Conservation (phyloP, 2,797 vertebrate genomes). For the Orientallactaga sibirica region DNA sequence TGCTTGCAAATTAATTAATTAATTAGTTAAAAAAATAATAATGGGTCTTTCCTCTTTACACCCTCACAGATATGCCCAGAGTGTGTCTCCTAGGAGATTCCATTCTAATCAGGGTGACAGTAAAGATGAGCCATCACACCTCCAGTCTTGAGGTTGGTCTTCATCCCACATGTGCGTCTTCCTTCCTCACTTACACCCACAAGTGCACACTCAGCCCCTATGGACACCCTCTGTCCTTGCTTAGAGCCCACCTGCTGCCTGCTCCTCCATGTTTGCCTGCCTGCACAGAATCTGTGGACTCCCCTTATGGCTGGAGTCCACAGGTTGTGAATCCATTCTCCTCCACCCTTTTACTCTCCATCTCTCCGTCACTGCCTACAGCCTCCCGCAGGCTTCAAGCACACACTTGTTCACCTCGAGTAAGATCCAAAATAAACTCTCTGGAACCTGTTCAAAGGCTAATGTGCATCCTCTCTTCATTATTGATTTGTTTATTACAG, state of each 20-base stretch:
- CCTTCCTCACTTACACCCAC: neutral
- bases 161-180: neutral
- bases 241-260: neutral
- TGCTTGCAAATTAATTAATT: too few relatives aligned
- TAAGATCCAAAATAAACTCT: conserved; percentile 81
- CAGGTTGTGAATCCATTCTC: rapidly evolving
- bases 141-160: neutral
- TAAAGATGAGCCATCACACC: neutral
- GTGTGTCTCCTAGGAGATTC: neutral
- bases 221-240: neutral
- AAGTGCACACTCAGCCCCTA: neutral
- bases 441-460: conserved; percentile 88
- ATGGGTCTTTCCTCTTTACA: too few relatives aligned
- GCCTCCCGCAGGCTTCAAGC: neutral
- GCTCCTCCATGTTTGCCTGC: rapidly evolving
- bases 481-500: conserved; percentile 89
- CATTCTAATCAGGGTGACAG: neutral
- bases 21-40: too few relatives aligned
- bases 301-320: neutral
- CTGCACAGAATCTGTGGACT: neutral
- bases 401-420: conserved; percentile 65
- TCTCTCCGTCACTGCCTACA: neutral
- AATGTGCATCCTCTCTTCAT: conserved; percentile 87
- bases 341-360: rapidly evolving
- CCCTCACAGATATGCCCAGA: neutral